phyloP scores from a whole-genome alignment of 2,113 vertebrate genomes.

The Burhinus oedicnemus region DNA sequence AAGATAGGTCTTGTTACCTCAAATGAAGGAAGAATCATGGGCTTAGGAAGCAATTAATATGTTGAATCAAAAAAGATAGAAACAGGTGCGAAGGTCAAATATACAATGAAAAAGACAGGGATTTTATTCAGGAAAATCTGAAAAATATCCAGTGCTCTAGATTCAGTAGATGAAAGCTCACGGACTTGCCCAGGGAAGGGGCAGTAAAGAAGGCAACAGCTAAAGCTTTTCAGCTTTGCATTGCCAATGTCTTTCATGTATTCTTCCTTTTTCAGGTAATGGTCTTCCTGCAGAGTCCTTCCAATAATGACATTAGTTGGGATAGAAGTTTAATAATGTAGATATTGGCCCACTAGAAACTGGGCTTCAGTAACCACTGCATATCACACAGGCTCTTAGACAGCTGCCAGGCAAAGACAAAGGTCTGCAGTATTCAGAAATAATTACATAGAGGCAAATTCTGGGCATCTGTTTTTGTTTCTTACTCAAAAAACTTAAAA shows the following conservation, averaged over 20 bases:
- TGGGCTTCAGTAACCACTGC: background rate
- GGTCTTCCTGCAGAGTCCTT: background rate
- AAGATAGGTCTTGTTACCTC: background rate
- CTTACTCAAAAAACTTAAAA: background rate
- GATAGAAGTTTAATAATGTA: background rate
- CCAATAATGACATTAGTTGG: background rate
- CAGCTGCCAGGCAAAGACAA: background rate
- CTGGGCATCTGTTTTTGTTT: background rate
- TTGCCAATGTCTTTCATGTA: background rate
- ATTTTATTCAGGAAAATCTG: background rate
- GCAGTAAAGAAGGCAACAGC: background rate
- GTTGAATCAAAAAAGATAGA: background rate
- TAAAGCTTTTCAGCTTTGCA: background rate
- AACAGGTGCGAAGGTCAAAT: background rate
- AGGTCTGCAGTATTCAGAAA: background rate
- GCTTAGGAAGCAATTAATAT: background rate
- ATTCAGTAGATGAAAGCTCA: background rate
- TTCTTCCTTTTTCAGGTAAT: background rate
- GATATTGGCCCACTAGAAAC: background rate
- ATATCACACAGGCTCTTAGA: background rate
- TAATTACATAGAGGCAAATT: background rate
- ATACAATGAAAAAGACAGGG: background rate
- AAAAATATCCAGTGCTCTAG: background rate
- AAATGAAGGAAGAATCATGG: background rate
- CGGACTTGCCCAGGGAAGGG: background rate